A percentile compares a stretch with the other conserved stretches of the same genome.
phyloP scores from a whole-genome alignment of 2,888 invertebrate species.

The Lasioglossum calceatum region DNA sequence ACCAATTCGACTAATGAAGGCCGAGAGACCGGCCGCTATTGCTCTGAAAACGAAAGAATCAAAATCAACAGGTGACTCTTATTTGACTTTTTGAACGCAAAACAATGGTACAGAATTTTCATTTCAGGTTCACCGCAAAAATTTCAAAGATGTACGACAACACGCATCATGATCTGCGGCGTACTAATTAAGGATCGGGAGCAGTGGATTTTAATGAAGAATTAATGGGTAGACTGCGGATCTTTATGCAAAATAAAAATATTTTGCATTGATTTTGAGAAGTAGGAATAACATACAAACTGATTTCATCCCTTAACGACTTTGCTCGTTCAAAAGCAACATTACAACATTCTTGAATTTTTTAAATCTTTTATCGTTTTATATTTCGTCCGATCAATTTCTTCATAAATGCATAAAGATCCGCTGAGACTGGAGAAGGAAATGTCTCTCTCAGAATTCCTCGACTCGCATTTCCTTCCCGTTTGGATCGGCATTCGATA shows the following conservation, averaged over 20 bases:
- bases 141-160: background rate
- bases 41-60: slow-evolving; percentile 57
- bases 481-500: background rate
- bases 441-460: background rate
- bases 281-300: too few species aligned
- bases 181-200: background rate
- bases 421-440: background rate
- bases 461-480: background rate
- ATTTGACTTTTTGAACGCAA: background rate
- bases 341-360: too few species aligned
- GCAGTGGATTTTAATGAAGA: background rate
- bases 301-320: too few species aligned
- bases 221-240: background rate
- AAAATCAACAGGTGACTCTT: background rate
- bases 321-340: too few species aligned
- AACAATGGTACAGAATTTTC: background rate
- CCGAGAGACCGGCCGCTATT: slow-evolving; percentile 75
- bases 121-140: background rate
- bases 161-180: background rate
- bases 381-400: too few species aligned
- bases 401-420: too few species aligned
- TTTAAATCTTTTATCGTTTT: too few species aligned
- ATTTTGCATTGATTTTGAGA: too few species aligned
- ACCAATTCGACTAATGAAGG: slow-evolving; percentile 91
- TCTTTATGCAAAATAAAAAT: too few species aligned